Evolutionary conservation across 53 echinoderm and acorn worm species (phyloP).

Genomic region (Mesocentrotus franciscanus): DNA sequence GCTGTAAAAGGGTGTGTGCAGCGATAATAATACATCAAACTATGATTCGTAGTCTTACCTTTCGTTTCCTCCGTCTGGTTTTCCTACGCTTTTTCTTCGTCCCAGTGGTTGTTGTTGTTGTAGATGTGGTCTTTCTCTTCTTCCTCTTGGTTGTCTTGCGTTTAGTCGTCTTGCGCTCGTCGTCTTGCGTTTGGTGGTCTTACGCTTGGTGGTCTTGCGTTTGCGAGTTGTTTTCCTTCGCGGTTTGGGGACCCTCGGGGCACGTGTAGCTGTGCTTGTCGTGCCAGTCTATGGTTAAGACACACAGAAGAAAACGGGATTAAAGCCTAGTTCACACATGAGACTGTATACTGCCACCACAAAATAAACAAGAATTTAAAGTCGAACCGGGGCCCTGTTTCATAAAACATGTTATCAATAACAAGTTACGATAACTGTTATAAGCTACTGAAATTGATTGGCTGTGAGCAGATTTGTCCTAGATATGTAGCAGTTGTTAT

Average conservation of each 20-base stretch:
- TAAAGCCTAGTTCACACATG: not conserved
- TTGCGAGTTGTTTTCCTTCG: slow-evolving; percentile 21
- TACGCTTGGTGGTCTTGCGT: slow-evolving; percentile 67
- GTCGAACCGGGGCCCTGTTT: too few relatives aligned
- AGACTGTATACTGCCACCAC: too few relatives aligned
- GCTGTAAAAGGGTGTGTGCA: too few relatives aligned
- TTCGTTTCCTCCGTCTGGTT: slow-evolving; percentile 52
- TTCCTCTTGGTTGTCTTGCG: slow-evolving; percentile 57
- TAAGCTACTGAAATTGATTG: too few relatives aligned
- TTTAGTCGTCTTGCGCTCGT: slow-evolving; percentile 56
- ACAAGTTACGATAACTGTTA: too few relatives aligned
- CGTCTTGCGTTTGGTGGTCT: slow-evolving; percentile 59
- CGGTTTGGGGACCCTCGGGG: not conserved
- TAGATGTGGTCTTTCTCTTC: slow-evolving; percentile 61
- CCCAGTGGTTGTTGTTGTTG: slow-evolving; percentile 58
- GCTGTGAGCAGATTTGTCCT: too few relatives aligned
- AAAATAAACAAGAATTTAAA: too few relatives aligned
- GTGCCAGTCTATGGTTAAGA: not conserved
- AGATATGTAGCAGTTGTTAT: too few relatives aligned
- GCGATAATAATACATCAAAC: too few relatives aligned
- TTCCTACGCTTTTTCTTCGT: slow-evolving; percentile 65
- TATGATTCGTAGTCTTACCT: not conserved
- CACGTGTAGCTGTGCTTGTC: not conserved
- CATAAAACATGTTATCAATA: too few relatives aligned
- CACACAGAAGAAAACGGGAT: not conserved